phyloP scores from a whole-genome alignment of 2,797 vertebrate species.

The Loris lydekkerianus region DNA sequence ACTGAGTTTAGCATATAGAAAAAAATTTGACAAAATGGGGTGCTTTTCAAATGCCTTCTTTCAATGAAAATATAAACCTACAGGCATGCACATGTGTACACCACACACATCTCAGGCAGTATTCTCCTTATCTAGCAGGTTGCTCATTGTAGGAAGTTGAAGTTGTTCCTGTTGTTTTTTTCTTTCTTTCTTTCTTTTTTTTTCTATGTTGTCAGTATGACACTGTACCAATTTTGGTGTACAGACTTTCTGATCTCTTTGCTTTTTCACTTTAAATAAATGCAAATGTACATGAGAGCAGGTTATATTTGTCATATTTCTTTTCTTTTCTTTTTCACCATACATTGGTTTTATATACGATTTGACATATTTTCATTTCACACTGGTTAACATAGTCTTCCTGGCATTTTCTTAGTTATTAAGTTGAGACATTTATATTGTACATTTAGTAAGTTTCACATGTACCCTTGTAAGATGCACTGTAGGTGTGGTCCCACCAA shows the following conservation, averaged over 20 bases:
- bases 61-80: not conserved
- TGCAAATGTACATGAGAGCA: slow-evolving; percentile 11
- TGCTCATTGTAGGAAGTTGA: not conserved
- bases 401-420: too few species aligned
- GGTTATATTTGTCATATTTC: slow-evolving; percentile 52
- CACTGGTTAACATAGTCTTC: too few species aligned
- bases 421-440: too few species aligned
- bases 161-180: slow-evolving; percentile 27
- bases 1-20: not conserved
- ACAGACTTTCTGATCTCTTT: slow-evolving; percentile 43
- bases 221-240: not conserved
- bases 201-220: not conserved
- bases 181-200: not conserved
- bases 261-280: slow-evolving; percentile 71
- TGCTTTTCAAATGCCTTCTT: not conserved
- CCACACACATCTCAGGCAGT: not conserved
- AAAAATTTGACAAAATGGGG: not conserved
- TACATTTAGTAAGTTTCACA: too few species aligned
- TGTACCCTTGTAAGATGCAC: too few species aligned
- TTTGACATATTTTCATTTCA: too few species aligned
- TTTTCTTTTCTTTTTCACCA: not conserved
- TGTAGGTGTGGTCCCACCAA: too few species aligned
- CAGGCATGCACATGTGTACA: fast-evolving
- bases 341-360: too few species aligned
- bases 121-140: not conserved